These are phyloP conservation scores for Peromyscus californicus DNA, from an alignment of 2,113 vertebrate species.

Conservation along the genomic window DNA sequence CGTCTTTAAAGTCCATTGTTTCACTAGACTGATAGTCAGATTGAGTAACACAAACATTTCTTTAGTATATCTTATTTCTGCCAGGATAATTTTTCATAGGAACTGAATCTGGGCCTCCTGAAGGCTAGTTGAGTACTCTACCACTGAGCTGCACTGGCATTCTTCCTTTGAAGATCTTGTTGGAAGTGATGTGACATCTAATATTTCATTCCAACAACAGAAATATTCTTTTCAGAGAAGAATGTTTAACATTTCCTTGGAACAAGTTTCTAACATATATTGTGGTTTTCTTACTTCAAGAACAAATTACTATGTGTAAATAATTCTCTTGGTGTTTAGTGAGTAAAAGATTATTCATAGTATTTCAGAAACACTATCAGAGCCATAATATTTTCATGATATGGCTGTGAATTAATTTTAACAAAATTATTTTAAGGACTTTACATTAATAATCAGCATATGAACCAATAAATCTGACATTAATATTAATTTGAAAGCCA, in stretches of 20 bases:
- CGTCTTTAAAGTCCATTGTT: background rate
- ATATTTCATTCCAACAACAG: background rate
- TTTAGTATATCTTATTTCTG: background rate
- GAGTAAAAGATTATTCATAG: background rate
- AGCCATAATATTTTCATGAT: background rate
- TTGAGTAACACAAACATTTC: background rate
- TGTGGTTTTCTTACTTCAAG: background rate
- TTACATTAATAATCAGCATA: background rate
- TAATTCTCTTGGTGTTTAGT: background rate
- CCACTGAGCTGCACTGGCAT: background rate
- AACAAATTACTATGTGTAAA: background rate
- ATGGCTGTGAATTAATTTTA: background rate
- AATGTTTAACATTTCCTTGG: too few species aligned
- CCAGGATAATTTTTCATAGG: background rate
- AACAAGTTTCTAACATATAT: background rate
- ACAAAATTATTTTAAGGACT: background rate
- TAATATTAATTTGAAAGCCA: background rate
- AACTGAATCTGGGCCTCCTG: too few species aligned
- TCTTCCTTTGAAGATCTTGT: background rate
- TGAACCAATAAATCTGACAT: too few species aligned
- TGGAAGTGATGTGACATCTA: background rate
- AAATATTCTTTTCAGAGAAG: background rate
- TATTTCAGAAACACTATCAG: background rate
- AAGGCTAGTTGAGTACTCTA: background rate
- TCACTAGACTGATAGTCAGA: background rate